These are phyloP conservation scores for Esox niger DNA, from an alignment of 2,113 vertebrate species.

Conservation along the genomic window DNA sequence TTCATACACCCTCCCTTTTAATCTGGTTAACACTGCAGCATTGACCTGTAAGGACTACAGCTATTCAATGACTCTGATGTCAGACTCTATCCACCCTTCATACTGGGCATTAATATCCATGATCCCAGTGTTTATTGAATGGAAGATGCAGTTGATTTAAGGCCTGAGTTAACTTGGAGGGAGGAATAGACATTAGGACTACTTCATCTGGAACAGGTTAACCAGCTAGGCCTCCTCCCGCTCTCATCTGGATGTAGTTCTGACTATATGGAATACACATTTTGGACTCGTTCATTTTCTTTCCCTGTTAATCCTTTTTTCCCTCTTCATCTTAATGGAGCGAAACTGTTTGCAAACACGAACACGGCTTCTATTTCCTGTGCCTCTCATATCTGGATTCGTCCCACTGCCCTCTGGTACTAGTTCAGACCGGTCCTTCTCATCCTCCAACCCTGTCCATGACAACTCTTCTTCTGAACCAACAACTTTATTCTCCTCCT, in stretches of 20 bases:
- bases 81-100: not conserved
- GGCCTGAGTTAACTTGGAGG: conserved; percentile 39
- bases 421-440: not conserved
- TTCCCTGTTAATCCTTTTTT: conserved; percentile 29
- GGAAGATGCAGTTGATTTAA: conserved; percentile 39
- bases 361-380: conserved; percentile 7
- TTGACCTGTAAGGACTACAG: not conserved
- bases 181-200: conserved; percentile 26
- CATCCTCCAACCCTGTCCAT: not conserved
- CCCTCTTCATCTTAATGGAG: conserved; percentile 40
- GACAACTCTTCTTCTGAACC: not conserved
- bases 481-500: not conserved
- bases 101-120: conserved; percentile 35
- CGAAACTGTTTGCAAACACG: conserved; percentile 35
- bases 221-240: conserved; percentile 1
- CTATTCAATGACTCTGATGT: conserved; percentile 1
- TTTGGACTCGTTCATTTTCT: conserved; percentile 41
- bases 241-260: conserved; percentile 59
- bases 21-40: too few relatives aligned
- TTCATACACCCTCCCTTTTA: too few relatives aligned
- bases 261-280: conserved; percentile 49
- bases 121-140: conserved; percentile 42
- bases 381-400: conserved; percentile 5
- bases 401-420: conserved; percentile 10
- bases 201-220: conserved; percentile 55